Percentiles rank a stretch among this genome's conserved stretches.
Conservation (phyloP, 2,888 invertebrate genomes). For the Drosophila anceps region DNA sequence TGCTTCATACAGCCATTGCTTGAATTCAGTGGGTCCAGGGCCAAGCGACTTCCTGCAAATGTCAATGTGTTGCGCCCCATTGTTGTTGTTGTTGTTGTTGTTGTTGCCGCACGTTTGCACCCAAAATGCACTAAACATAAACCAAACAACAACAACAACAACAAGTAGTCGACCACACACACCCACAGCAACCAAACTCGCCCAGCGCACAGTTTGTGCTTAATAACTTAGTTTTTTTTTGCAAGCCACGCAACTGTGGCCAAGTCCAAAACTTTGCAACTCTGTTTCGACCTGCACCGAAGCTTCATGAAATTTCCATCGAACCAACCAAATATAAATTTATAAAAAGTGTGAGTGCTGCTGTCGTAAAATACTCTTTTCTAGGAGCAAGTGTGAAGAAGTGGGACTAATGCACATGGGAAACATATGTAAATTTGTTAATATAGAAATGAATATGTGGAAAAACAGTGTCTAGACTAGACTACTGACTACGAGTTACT, state of each 20-base stretch:
- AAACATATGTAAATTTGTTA: neutral
- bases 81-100: slow-evolving; percentile 17
- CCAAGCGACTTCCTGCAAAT: slow-evolving; percentile 33
- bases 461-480: neutral
- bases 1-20: slow-evolving; percentile 11
- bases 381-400: neutral
- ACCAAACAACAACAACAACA: slow-evolving; percentile 46
- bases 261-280: slow-evolving; percentile 63
- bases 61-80: slow-evolving; percentile 46
- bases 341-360: neutral
- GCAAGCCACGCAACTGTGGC: slow-evolving; percentile 40
- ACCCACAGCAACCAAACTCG: slow-evolving; percentile 17
- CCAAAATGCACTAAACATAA: slow-evolving; percentile 64
- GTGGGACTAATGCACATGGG: neutral
- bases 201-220: slow-evolving; percentile 56
- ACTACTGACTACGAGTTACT: neutral
- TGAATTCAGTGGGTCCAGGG: slow-evolving; percentile 33
- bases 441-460: too few relatives aligned
- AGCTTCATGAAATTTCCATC: slow-evolving; percentile 6
- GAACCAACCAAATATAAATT: slow-evolving; percentile 1
- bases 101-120: slow-evolving; percentile 57
- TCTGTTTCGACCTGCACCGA: slow-evolving; percentile 21
- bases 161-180: slow-evolving; percentile 38
- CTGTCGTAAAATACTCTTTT: neutral
- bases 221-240: slow-evolving; percentile 70